Evolutionary conservation across 1,140 invertebrate genomes (phyloP).

Genomic region (Drosophila guanche): DNA sequence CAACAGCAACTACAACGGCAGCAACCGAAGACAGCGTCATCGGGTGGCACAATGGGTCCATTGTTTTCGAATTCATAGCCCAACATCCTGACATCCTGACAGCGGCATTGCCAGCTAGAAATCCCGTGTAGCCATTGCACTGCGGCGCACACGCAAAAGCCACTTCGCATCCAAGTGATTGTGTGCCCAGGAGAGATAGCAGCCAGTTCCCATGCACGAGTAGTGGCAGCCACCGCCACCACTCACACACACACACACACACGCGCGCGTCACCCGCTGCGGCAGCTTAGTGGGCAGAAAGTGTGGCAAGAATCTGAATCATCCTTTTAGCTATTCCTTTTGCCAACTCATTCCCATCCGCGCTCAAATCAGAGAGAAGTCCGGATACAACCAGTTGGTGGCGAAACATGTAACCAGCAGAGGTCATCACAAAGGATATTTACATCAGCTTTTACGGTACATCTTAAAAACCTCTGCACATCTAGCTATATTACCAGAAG

Average conservation of each 20-base stretch:
- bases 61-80: conserved; percentile 69
- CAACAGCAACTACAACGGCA: conserved; percentile 27
- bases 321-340: conserved; percentile 58
- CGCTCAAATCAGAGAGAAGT: not conserved
- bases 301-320: conserved; percentile 74
- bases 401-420: no score
- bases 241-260: conserved; percentile 17
- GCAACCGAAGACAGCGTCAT: conserved; percentile 25
- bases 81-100: conserved; percentile 55
- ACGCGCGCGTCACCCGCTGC: conserved; percentile 29
- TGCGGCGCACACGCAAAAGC: conserved; percentile 65
- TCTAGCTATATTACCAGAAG: no score
- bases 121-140: conserved; percentile 60
- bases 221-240: conserved; percentile 15
- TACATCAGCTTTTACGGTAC: no score
- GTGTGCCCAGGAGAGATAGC: conserved; percentile 40
- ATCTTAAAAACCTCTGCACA: no score
- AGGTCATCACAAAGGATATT: no score
- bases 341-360: conserved; percentile 2
- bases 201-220: conserved; percentile 12
- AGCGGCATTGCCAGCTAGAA: conserved; percentile 64
- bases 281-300: conserved; percentile 47
- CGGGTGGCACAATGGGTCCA: conserved; percentile 46
- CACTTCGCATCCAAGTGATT: conserved; percentile 73
- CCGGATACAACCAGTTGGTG: no score